Evolutionary conservation across 2,888 invertebrate species (phyloP).

Genomic region (Ophion ellenae): DNA sequence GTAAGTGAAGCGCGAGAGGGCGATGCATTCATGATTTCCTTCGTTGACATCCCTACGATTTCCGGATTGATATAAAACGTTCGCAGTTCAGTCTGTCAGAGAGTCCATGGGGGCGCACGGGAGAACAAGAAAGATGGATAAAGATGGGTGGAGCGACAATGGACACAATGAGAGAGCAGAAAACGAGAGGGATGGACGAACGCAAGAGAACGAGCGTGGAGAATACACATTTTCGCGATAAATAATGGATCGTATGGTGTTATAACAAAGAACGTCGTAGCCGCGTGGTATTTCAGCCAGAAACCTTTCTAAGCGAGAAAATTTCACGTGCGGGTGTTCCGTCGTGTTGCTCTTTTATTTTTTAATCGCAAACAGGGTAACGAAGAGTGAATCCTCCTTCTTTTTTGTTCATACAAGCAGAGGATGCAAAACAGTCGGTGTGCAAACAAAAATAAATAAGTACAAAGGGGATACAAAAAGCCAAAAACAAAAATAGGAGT

Average conservation of each 20-base stretch:
- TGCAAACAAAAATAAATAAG: constrained; percentile 5
- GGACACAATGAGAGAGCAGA: background rate
- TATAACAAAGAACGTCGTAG: constrained; percentile 59
- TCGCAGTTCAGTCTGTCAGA: constrained; percentile 8
- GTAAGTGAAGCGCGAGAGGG: background rate
- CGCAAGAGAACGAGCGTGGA: constrained; percentile 32
- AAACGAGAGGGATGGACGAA: constrained; percentile 23
- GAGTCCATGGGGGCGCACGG: background rate
- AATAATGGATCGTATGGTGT: constrained; percentile 53
- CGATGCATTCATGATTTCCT: constrained; percentile 20
- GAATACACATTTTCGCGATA: constrained; percentile 59
- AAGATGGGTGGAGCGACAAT: background rate
- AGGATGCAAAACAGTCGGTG: constrained; percentile 28
- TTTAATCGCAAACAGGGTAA: constrained; percentile 33
- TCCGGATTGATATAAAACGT: constrained; percentile 20
- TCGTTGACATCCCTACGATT: background rate
- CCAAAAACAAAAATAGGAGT: constrained; percentile 59
- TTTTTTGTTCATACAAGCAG: background rate
- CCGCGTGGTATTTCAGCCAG: constrained; percentile 43
- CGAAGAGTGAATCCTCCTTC: background rate
- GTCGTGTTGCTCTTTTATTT: constrained; percentile 38
- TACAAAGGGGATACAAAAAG: constrained; percentile 47
- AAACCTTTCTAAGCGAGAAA: constrained; percentile 36
- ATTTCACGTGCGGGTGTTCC: constrained; percentile 23
- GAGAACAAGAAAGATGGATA: background rate